phyloP scores from a whole-genome alignment of 2,888 invertebrate genomes.

The Tipula confusa region DNA sequence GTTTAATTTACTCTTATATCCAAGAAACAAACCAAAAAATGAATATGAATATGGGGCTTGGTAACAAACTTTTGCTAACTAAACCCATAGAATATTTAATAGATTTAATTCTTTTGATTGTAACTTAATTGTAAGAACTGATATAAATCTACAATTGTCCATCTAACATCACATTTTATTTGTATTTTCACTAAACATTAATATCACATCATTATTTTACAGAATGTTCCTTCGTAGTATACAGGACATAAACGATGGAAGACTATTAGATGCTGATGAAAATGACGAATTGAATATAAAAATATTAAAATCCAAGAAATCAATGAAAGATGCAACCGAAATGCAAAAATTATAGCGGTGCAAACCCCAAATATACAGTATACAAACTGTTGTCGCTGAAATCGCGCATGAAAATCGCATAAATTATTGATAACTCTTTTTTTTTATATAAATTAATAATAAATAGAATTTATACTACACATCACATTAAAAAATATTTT shows the following conservation, averaged over 20 bases:
- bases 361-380: neutral
- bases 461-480: slow-evolving; percentile 3
- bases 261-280: slow-evolving; percentile 37
- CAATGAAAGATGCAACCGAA: slow-evolving; percentile 45
- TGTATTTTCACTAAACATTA: neutral
- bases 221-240: slow-evolving; percentile 28
- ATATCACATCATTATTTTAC: neutral
- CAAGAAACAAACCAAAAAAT: no score
- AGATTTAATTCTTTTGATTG: no score
- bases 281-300: slow-evolving; percentile 40
- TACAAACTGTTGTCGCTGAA: neutral
- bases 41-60: no score
- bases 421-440: neutral
- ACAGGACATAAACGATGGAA: slow-evolving; percentile 28
- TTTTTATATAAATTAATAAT: neutral
- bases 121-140: no score
- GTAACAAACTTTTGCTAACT: no score
- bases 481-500: neutral
- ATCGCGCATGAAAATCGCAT: neutral
- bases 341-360: slow-evolving; percentile 45
- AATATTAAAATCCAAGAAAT: slow-evolving; percentile 44
- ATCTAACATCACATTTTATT: neutral
- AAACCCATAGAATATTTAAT: no score
- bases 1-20: no score
- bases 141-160: no score